Conservation (phyloP, 1,140 invertebrate genomes). For the Caerostris extrusa region DNA sequence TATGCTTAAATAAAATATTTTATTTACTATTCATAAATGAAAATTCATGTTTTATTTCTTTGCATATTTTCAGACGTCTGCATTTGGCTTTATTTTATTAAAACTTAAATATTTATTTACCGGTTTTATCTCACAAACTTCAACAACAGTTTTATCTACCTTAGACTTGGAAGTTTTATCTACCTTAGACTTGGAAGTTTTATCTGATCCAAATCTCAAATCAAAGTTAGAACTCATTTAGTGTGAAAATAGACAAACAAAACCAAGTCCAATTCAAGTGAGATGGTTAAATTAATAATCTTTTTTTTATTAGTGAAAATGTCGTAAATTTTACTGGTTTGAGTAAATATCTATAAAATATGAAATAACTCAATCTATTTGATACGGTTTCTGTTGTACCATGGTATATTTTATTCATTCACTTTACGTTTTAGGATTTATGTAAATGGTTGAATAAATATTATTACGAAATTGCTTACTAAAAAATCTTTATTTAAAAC, state of each 20-base stretch:
- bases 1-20: too few species aligned
- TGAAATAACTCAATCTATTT: not conserved
- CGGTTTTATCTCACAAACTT: not conserved
- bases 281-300: not conserved
- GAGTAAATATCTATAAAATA: not conserved
- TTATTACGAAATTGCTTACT: too few species aligned
- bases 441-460: too few species aligned
- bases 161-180: not conserved
- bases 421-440: too few species aligned
- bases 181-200: too few species aligned
- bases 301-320: not conserved
- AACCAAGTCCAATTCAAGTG: not conserved
- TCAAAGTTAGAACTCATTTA: not conserved
- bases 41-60: not conserved
- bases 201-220: not conserved
- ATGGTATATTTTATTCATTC: too few species aligned
- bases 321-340: not conserved
- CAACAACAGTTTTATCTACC: not conserved
- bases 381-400: too few species aligned
- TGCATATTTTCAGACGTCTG: not conserved
- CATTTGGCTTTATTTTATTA: not conserved
- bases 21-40: too few species aligned
- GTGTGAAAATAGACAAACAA: not conserved
- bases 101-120: too few species aligned
- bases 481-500: too few species aligned